Percentiles rank a stretch among this genome's conserved stretches.
These are phyloP conservation scores for Muscina levida DNA, from an alignment of 2,888 invertebrate genomes.

Conservation along the genomic window DNA sequence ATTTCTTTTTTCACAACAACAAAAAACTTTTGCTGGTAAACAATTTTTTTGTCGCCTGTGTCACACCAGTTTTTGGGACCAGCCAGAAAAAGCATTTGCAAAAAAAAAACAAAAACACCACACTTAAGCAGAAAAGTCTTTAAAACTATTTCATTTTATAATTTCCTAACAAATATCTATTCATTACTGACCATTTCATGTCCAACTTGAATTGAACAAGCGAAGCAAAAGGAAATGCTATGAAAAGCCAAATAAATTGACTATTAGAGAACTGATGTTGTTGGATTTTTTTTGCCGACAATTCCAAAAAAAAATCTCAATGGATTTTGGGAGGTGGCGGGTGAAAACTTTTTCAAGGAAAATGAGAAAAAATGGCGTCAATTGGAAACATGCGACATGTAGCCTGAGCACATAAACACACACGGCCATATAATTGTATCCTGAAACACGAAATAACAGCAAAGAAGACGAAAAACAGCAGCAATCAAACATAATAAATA, in stretches of 20 bases:
- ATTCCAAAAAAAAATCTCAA: background rate
- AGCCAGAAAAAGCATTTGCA: slow-evolving; percentile 2
- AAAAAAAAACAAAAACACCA: background rate
- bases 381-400: slow-evolving; percentile 37
- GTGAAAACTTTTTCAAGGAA: slow-evolving; percentile 10
- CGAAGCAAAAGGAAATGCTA: slow-evolving; percentile 7
- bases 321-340: too few relatives aligned
- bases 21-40: background rate
- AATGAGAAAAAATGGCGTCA: slow-evolving; percentile 52
- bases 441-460: background rate
- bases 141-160: slow-evolving; percentile 25
- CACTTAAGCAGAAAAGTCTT: background rate
- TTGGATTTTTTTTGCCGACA: slow-evolving; percentile 22
- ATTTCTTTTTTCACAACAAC: too few relatives aligned
- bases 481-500: slow-evolving; percentile 54
- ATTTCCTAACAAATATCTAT: slow-evolving; percentile 37
- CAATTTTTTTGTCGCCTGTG: background rate
- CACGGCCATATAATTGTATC: background rate
- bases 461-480: slow-evolving; percentile 26
- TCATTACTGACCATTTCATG: slow-evolving; percentile 44
- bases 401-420: background rate
- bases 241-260: slow-evolving; percentile 59
- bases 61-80: too few relatives aligned
- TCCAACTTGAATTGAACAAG: background rate
- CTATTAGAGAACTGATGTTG: slow-evolving; percentile 44